Conservation (phyloP, 2,113 vertebrate genomes). For the Upupa epops region DNA sequence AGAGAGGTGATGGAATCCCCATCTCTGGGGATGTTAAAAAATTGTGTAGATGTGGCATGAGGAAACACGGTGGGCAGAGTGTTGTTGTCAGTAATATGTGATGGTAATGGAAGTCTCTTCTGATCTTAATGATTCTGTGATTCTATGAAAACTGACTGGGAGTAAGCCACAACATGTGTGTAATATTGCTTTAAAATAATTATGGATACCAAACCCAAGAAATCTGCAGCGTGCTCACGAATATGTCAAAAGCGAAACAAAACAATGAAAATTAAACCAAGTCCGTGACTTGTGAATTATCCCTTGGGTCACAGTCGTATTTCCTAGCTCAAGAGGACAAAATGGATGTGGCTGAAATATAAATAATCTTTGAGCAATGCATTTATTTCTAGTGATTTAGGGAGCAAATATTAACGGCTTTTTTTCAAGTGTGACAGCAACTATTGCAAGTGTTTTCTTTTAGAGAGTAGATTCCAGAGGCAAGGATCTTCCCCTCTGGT, state of each 20-base stretch:
- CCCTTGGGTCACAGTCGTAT: neutral
- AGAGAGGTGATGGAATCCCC: too few relatives aligned
- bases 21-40: too few relatives aligned
- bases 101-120: too few relatives aligned
- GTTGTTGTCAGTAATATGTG: too few relatives aligned
- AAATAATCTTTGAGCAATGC: constrained; percentile 10
- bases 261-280: constrained; percentile 7
- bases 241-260: constrained; percentile 17
- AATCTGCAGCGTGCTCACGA: constrained; percentile 2
- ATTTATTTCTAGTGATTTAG: constrained; percentile 40
- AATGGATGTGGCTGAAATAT: constrained; percentile 6
- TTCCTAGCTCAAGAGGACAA: neutral
- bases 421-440: constrained; percentile 39
- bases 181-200: constrained; percentile 19
- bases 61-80: too few relatives aligned
- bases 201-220: constrained; percentile 12
- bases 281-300: constrained; percentile 26
- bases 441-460: constrained; percentile 6
- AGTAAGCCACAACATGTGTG: neutral
- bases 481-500: neutral
- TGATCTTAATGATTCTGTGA: too few relatives aligned
- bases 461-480: neutral
- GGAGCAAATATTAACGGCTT: constrained; percentile 32
- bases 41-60: too few relatives aligned
- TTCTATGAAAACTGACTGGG: neutral